Evolutionary conservation across 2,888 invertebrate genomes (phyloP).

Genomic region (Papilio elwesi): DNA sequence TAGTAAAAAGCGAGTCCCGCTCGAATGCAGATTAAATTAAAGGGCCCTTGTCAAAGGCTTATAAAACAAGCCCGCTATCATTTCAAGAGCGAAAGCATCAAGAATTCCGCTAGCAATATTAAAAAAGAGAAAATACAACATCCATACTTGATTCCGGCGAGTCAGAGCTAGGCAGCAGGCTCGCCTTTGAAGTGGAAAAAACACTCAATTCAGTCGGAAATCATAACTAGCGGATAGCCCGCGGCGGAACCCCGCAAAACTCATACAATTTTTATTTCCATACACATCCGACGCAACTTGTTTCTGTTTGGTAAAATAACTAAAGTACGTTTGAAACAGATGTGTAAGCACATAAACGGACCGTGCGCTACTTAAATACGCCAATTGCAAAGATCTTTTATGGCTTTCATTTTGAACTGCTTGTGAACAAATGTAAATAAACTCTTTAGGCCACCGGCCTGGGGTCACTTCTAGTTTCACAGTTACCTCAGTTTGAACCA

Average conservation of each 20-base stretch:
- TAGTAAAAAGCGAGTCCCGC: slow-evolving; percentile 27
- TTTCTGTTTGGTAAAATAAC: slow-evolving; percentile 27
- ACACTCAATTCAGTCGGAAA: slow-evolving; percentile 41
- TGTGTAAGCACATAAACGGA: slow-evolving; percentile 3
- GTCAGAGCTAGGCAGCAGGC: slow-evolving; percentile 39
- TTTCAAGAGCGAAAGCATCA: slow-evolving; percentile 37
- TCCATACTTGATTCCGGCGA: slow-evolving; percentile 28
- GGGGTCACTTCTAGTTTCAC: neutral
- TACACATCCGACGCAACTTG: slow-evolving; percentile 13
- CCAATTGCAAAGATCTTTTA: slow-evolving; percentile 21
- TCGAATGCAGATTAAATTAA: slow-evolving; percentile 36
- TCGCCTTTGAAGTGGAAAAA: slow-evolving; percentile 45
- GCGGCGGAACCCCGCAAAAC: slow-evolving; percentile 12
- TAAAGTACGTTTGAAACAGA: slow-evolving; percentile 24
- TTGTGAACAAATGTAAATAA: slow-evolving; percentile 14
- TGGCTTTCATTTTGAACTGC: slow-evolving; percentile 18
- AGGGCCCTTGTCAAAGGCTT: slow-evolving; percentile 35
- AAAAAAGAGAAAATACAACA: slow-evolving; percentile 37
- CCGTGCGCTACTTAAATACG: slow-evolving; percentile 18
- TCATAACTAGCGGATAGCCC: slow-evolving; percentile 36
- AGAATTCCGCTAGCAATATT: slow-evolving; percentile 36
- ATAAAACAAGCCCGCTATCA: slow-evolving; percentile 35
- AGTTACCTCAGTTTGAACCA: slow-evolving; percentile 5
- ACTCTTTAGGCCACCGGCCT: neutral
- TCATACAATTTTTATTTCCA: slow-evolving; percentile 27